Base-by-base conservation (phyloP, 2,888 invertebrate species). In the Dione juno region DNA sequence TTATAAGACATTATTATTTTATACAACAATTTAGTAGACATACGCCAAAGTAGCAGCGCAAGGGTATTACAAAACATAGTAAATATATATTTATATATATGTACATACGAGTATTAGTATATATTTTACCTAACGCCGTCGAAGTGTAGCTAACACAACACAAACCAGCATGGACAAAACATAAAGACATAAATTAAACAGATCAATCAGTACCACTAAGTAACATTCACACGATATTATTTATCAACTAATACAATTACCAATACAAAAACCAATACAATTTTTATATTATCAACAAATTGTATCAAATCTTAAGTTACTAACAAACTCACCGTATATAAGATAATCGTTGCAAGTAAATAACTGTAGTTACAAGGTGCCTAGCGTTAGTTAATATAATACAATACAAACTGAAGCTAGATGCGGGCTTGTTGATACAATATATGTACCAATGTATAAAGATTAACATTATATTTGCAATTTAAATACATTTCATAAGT, bases 401-500 rank as follows among this genome's bases (percentile, higher is more conserved):
- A 58, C 45, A 64, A 64, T 63, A 64, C 54, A 67, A 58, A 67
- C 61, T 37, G 54, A 37, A 64, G 16, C 21, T 69, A n/a, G 66
- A 74, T 74, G 74, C 74, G 74, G 74, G 74, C 67, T 53, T 69
- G 66, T 72, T 69, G 66, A 43, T 57, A 66, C 28, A 48, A 48
- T 54, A n/a, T 64, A 28, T 53, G 3, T 19, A 45, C n/a, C n/a
- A n/a, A n/a, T n/a, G 37, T 45, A 50, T 37, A 52, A 64, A 50
- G 3, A 64, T 50, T 48, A 61, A 13, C 45, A 16, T 57, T 66
- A 43, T 35, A 19, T 35, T 13, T 35, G 10, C 3, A 43, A 28
- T 28, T 61, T 43, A 21, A 1, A 9, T 5, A 6, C 14, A 28
- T 43, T 59, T 1, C 0, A 59, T 59, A 43, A 43, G 14, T 28